Evolutionary conservation across 1,140 invertebrate genomes (phyloP).

Genomic region (Bombyx mori): DNA sequence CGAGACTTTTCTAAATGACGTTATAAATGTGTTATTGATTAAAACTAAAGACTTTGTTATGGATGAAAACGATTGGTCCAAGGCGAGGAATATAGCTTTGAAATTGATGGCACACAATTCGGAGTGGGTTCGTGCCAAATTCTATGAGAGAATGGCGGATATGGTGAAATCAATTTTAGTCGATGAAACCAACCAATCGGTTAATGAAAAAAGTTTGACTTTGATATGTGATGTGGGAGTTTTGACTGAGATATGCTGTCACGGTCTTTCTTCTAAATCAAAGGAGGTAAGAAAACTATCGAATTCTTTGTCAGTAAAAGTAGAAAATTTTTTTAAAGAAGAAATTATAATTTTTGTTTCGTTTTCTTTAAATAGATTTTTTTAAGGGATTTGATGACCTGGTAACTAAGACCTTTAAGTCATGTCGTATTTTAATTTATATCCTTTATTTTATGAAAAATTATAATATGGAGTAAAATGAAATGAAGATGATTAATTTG

Average conservation of each 20-base stretch:
- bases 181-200: constrained; percentile 31
- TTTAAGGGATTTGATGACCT: too few species aligned
- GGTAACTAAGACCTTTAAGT: too few species aligned
- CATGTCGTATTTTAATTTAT: too few species aligned
- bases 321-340: neutral
- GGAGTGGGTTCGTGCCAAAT: constrained; percentile 40
- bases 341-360: neutral
- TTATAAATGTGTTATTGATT: constrained; percentile 50
- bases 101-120: constrained; percentile 61
- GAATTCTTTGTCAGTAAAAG: neutral
- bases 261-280: constrained; percentile 69
- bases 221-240: constrained; percentile 72
- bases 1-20: constrained; percentile 50
- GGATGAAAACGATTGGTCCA: constrained; percentile 42
- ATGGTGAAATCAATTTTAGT: constrained; percentile 48
- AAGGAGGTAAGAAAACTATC: constrained; percentile 31
- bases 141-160: constrained; percentile 40
- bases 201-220: constrained; percentile 48
- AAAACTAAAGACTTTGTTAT: constrained; percentile 46
- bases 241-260: constrained; percentile 76
- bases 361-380: neutral
- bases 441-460: too few species aligned
- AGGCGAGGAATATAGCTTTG: constrained; percentile 54
- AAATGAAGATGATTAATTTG: too few species aligned
- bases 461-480: too few species aligned